Base-by-base conservation (phyloP, 1,140 invertebrate species). In the Dysdera silvatica region DNA sequence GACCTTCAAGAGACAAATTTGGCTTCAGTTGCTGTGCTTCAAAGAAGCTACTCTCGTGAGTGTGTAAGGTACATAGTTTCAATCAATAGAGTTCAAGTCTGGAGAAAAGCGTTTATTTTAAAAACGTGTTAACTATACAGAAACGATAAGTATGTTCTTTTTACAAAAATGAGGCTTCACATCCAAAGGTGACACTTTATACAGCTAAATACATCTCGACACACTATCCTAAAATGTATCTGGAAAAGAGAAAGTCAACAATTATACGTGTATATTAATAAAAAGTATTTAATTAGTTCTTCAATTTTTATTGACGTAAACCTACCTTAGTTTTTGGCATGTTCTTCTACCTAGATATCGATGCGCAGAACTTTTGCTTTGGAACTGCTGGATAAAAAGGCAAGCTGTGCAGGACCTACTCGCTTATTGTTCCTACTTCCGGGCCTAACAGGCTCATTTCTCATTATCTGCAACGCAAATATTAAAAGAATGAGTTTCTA, bases 11-110 rank as follows among this genome's bases (percentile, higher is more conserved):
- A 61, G 63, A 33, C 48, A 67, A 23, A 69, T 67, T 43, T 55
- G 45, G 43, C 32, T 67, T 16, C 65, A 67, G 28, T 47, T 69
- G 24, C 26, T 49, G 8, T 69, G 68, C 32, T 69, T 69, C 33
- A 67, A 60, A 60, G 63, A 65, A 52, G 62, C 64, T 18, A 35
- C 35, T 3, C 49, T 67, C 49, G 35, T 57, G 33, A 65, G 54
- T 41, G 54, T 69, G 16, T 66, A 65, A 10, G n/a, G n/a, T n/a
- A n/a, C 49, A 37, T 14, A 14, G 35, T 10, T n/a, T 37, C 10
- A 37, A 37, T 14, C 10, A n/a, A 14, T 37, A 37, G n/a, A 37
- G n/a, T 37, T 37, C 35, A 10, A 14, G n/a, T 14, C n/a, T 10
- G n/a, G n/a, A 10, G n/a, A 14, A 14, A 1, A 37, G 12, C 12